Conservation (phyloP, 2,113 vertebrate genomes). For the Pedetes capensis region DNA sequence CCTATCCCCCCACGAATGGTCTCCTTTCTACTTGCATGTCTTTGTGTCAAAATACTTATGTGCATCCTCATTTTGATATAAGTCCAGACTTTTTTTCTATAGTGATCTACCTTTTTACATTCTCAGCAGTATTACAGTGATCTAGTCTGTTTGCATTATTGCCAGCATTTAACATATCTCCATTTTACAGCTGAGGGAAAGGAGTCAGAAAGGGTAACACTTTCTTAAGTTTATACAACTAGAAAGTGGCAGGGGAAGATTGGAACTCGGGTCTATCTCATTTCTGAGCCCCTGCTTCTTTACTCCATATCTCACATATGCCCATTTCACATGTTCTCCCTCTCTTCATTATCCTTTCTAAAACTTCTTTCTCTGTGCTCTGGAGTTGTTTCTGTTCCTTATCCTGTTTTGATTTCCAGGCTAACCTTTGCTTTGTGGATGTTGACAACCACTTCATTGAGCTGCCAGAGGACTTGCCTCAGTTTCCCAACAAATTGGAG, state of each 20-base stretch:
- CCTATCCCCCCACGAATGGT: too few relatives aligned
- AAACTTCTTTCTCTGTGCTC: not conserved
- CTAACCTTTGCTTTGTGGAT: conserved; percentile 98
- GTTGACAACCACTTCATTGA: conserved; percentile 99
- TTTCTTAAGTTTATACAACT: not conserved
- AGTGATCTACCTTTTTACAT: conserved; percentile 9
- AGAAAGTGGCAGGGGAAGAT: not conserved
- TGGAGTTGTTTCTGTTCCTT: not conserved
- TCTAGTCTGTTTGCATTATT: too few relatives aligned
- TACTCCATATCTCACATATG: not conserved
- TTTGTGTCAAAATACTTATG: too few relatives aligned
- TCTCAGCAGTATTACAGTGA: too few relatives aligned
- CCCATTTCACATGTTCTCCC: not conserved
- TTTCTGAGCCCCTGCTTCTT: not conserved
- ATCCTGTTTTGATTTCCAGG: conserved; percentile 84
- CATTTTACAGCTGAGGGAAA: not conserved
- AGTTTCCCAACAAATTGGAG: conserved; percentile 98
- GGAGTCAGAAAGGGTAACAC: not conserved
- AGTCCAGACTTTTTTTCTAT: not conserved
- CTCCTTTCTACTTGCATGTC: too few relatives aligned
- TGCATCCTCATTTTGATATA: too few relatives aligned
- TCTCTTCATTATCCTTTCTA: not conserved
- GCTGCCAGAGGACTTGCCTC: conserved; percentile 96
- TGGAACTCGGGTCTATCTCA: not conserved
- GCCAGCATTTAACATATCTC: too few relatives aligned